A percentile compares a stretch with the other conserved stretches of the same genome.
Conservation (phyloP, 2,797 vertebrate genomes). For the Urocyon cinereoargenteus region DNA sequence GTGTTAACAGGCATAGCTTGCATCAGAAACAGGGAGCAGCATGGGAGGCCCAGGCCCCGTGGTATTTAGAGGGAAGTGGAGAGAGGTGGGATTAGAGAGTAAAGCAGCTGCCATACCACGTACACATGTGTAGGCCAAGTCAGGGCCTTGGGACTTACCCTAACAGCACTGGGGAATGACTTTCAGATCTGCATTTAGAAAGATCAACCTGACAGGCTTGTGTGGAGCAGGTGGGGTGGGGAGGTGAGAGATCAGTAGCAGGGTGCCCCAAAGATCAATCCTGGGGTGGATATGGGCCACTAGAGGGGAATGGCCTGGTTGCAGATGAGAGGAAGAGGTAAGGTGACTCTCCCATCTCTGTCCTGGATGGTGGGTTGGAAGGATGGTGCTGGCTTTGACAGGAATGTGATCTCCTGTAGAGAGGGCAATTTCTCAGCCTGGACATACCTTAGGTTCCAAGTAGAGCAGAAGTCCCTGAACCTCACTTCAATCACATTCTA, state of each 20-base stretch:
- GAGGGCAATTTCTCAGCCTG: background rate
- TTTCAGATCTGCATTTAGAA: background rate
- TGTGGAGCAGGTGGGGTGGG: background rate
- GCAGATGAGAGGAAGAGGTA: background rate
- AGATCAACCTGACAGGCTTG: background rate
- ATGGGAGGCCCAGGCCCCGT: background rate
- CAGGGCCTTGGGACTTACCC: background rate
- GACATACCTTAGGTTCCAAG: background rate
- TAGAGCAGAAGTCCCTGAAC: background rate
- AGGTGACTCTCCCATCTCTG: background rate
- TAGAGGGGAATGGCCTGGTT: background rate
- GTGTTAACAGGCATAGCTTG: background rate
- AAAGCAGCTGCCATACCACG: background rate
- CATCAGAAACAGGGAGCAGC: background rate
- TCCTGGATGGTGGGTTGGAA: background rate
- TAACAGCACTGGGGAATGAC: background rate
- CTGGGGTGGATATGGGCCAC: background rate
- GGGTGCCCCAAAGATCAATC: background rate
- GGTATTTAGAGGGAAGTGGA: background rate
- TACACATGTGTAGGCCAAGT: background rate
- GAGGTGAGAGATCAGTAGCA: background rate
- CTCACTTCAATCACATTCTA: background rate
- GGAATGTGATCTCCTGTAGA: background rate
- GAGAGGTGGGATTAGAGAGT: background rate
- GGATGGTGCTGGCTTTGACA: background rate